Base-by-base conservation (phyloP, 92 coral and sea anemone genomes). In the Virgularia gustaviana region DNA sequence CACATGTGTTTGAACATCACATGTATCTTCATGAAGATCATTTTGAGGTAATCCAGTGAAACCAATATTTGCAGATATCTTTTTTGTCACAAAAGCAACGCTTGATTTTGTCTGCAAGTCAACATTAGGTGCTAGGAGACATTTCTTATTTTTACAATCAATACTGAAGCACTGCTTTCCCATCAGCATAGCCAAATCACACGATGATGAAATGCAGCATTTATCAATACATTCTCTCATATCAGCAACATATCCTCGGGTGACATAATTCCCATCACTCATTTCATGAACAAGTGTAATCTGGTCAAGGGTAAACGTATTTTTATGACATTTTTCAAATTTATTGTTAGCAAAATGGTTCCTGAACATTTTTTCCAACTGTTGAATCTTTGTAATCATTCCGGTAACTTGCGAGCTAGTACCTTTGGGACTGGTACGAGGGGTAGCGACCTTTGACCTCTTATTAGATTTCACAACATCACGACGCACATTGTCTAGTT, bases 101-200 rank as follows among this genome's bases (percentile, higher is more conserved):
- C 32, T 68, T 6, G 60, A 68, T 43, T 67, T 62, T 35, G 72
- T 36, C 6, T 39, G 49, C 31, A 70, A 73, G 18, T 81, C 77
- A 36, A 44, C 28, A 43, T 75, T 41, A 10, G 88, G 88, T 2
- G 85, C 63, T 28, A 89, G 79, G 11, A 82, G 86, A 6, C 84
- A 80, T 39, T 65, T 75, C 15, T 78, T 75, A 22, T 64, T 45
- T 31, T 82, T 33, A 37, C 98, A 92, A 22, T 54, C 38, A 23
- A 92, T 83, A 16, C 94, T 82, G 63, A 76, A 92, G 41, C 98
- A 92, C 15, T 77, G 79, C n/a, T 71, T 43, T 12, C 55, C 73
- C 28, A 79, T 70, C 85, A 92, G 78, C 57, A 89, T 84, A 38
- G 94, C 96, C 1, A 89, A 89, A 37, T 87, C 88, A 63, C 98